These are phyloP conservation scores for Castor canadensis DNA, from an alignment of 2,113 vertebrate genomes.

Conservation along the genomic window DNA sequence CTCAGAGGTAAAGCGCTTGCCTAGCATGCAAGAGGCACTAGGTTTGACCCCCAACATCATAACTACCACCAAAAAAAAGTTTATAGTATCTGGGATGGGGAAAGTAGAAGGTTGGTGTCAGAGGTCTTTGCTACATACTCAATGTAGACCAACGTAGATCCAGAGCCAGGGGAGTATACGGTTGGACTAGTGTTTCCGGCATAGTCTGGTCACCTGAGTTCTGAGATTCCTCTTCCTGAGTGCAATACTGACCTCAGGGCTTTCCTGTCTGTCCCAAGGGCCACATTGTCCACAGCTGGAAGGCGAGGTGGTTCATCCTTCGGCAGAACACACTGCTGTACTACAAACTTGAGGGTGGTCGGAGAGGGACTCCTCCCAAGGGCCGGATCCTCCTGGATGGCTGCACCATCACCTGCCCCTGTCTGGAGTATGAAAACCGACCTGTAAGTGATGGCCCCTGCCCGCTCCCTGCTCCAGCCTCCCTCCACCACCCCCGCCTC, in stretches of 20 bases:
- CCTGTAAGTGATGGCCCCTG: constrained; percentile 85
- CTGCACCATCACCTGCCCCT: constrained; percentile 92
- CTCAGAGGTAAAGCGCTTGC: neutral
- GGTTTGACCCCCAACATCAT: neutral
- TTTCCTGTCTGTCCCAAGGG: constrained; percentile 85
- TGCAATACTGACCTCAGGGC: too few species aligned
- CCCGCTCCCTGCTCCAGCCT: neutral
- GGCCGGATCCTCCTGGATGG: constrained; percentile 90
- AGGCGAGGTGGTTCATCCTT: constrained; percentile 94
- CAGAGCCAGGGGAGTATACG: neutral
- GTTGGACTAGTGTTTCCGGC: neutral
- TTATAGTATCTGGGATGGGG: neutral
- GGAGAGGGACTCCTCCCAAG: constrained; percentile 89
- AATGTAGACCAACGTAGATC: neutral
- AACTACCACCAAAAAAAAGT: neutral
- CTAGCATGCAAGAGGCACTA: neutral
- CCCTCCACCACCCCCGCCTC: neutral
- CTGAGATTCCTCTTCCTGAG: neutral
- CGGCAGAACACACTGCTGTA: constrained; percentile 93
- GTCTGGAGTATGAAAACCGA: constrained; percentile 92
- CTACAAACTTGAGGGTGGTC: constrained; percentile 92
- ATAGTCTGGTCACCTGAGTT: neutral
- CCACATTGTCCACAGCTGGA: constrained; percentile 97
- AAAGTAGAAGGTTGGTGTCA: neutral
- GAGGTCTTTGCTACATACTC: neutral